Evolutionary conservation across 2,888 invertebrate genomes (phyloP), one percentile per base, ranked within the genome.

Genomic region (Cephus runcator): DNA sequence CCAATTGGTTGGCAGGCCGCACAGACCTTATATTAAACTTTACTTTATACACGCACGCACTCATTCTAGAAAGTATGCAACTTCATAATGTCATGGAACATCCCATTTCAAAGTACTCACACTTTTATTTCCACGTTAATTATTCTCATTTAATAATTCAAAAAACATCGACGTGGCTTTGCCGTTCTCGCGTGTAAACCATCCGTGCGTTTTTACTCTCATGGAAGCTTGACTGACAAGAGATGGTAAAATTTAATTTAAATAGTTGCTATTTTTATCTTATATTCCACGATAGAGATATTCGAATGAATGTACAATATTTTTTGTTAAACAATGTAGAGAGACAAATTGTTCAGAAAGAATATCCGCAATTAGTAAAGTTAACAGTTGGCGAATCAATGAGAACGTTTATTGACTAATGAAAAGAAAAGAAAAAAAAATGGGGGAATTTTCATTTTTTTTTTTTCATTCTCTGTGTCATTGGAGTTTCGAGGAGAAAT

Each of bases 11-110:
- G 56, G 9, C 56, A 56, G 56, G 23, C 56, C 56, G 15, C 80
- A 33, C 75, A 12, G 34, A 71, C 31, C 77, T 77, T 76, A 79
- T 73, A 79, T 75, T 79, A 69, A 80, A 56, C 23, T 56, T 56
- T 79, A 82, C 78, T 80, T 78, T 79, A 81, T 78, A 76, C 79
- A 77, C 80, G 77, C 85, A 82, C 80, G 78, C 84, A 80, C 82
- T 77, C 82, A 82, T 79, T 79, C 34, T 30, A 35, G 35, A 79
- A 79, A 79, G 78, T 81, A 79, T 82, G 79, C 81, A 84, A 86
- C 85, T 81, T 81, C 84, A 83, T 88, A 87, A 88, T 88, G 88
- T 88, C 89, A 89, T 89, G 89, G 86, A 89, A 88, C 86, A 86
- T 87, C 82, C 81, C 85, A 83, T 83, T 74, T 31, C 31, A 56